Evolutionary conservation across 2,888 invertebrate genomes (phyloP).

Genomic region (Smittia aterrima): DNA sequence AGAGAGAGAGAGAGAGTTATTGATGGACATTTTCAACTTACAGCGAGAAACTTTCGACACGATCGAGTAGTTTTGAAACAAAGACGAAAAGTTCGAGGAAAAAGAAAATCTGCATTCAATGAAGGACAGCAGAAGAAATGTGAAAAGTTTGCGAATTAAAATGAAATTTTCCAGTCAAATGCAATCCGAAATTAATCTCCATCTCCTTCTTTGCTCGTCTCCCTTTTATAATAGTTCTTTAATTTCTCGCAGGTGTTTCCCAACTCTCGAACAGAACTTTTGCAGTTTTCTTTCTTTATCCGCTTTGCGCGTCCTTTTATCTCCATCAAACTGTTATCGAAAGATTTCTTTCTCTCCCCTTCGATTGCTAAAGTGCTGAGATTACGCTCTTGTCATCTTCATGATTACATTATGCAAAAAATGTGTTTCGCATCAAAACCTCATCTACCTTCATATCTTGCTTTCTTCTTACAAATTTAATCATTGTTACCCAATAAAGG

Average conservation of each 20-base stretch:
- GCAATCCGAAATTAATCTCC: constrained; percentile 28
- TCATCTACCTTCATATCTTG: constrained; percentile 18
- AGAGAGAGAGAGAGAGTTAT: too few species aligned
- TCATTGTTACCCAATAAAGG: constrained; percentile 3
- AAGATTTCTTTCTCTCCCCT: not conserved
- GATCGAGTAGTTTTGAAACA: too few species aligned
- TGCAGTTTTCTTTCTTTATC: not conserved
- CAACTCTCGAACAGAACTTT: constrained; percentile 10
- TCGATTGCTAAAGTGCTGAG: not conserved
- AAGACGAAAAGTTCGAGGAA: too few species aligned
- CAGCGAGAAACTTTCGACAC: too few species aligned
- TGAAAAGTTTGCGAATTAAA: constrained; percentile 31
- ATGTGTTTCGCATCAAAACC: constrained; percentile 22
- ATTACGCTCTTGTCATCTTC: not conserved
- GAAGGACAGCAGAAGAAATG: too few species aligned
- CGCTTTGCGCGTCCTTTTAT: not conserved
- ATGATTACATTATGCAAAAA: constrained; percentile 22
- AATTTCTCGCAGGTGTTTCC: constrained; percentile 25
- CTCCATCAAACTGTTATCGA: not conserved
- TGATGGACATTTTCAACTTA: too few species aligned
- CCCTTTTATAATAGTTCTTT: constrained; percentile 31
- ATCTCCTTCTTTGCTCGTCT: not conserved
- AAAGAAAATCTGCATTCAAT: too few species aligned
- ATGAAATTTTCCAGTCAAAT: constrained; percentile 36
- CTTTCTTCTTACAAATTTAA: constrained; percentile 21